These are phyloP conservation scores for Magallana gigas DNA, from an alignment of 1,140 invertebrate species.

Conservation along the genomic window DNA sequence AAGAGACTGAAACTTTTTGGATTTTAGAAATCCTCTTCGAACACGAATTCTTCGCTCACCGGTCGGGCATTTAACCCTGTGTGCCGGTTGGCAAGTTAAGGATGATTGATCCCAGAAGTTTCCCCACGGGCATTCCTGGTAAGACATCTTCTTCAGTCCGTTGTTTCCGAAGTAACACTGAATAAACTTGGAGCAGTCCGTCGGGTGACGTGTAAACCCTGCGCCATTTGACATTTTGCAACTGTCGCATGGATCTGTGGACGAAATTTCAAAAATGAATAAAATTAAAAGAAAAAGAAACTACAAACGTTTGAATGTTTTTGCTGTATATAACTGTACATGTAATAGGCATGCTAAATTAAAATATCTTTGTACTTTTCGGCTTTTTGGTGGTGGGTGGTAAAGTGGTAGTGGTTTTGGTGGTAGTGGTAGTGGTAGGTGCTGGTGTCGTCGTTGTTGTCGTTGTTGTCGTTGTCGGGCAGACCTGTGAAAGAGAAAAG, in stretches of 20 bases:
- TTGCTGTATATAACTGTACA: neutral
- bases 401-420: constrained; percentile 45
- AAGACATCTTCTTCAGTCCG: constrained; percentile 43
- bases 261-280: neutral
- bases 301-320: too few species aligned
- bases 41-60: constrained; percentile 46
- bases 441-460: constrained; percentile 42
- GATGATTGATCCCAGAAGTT: constrained; percentile 58
- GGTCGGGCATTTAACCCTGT: constrained; percentile 53
- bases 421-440: constrained; percentile 41
- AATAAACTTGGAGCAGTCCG: constrained; percentile 59
- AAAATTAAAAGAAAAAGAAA: neutral
- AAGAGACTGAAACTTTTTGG: neutral
- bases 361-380: neutral
- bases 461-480: constrained; percentile 54
- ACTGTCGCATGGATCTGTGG: constrained; percentile 56
- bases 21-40: constrained; percentile 1
- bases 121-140: constrained; percentile 56
- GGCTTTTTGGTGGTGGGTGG: constrained; percentile 46
- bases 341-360: neutral
- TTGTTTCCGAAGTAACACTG: constrained; percentile 57
- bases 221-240: constrained; percentile 61
- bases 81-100: constrained; percentile 51
- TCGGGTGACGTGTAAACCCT: constrained; percentile 58
- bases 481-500: constrained; percentile 26